A percentile compares a stretch with the other conserved stretches of the same genome.
Evolutionary conservation across 2,113 vertebrate genomes (phyloP).

Genomic region (Catharus bicknelli): DNA sequence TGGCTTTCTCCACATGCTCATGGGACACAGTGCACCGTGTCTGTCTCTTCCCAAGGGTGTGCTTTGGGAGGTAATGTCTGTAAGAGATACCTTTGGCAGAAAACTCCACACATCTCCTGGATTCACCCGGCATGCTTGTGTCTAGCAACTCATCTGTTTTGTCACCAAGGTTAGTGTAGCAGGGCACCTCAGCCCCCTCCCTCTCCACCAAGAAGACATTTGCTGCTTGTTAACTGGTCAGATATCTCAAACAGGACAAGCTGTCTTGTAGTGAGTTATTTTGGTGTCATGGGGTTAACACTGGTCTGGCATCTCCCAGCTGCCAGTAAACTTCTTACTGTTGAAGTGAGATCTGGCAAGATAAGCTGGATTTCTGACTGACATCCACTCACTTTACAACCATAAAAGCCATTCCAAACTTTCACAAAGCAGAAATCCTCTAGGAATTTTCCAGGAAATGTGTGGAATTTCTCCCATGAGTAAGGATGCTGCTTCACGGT

Average conservation of each 20-base stretch:
- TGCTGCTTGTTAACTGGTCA: neutral
- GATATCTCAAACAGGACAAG: neutral
- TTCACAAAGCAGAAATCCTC: neutral
- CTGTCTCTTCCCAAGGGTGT: neutral
- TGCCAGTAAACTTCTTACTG: neutral
- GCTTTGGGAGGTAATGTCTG: neutral
- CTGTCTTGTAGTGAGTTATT: neutral
- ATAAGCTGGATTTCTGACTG: neutral
- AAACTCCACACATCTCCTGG: neutral
- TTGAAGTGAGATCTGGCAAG: neutral
- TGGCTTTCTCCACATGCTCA: neutral
- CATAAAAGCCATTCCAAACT: neutral
- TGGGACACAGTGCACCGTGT: neutral
- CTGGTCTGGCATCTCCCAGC: neutral
- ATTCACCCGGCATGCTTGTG: neutral
- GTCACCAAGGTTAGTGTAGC: neutral
- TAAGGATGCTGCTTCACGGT: rapidly evolving
- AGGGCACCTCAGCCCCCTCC: neutral
- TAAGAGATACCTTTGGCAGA: neutral
- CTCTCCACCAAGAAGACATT: neutral
- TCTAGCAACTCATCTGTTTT: neutral
- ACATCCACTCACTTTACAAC: neutral
- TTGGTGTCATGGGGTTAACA: neutral
- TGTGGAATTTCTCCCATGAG: neutral
- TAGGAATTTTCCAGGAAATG: neutral